Evolutionary conservation across 2,797 vertebrate genomes (phyloP), one percentile per base, ranked within the genome.

Genomic region (Typhlichthys eigenmanni): DNA sequence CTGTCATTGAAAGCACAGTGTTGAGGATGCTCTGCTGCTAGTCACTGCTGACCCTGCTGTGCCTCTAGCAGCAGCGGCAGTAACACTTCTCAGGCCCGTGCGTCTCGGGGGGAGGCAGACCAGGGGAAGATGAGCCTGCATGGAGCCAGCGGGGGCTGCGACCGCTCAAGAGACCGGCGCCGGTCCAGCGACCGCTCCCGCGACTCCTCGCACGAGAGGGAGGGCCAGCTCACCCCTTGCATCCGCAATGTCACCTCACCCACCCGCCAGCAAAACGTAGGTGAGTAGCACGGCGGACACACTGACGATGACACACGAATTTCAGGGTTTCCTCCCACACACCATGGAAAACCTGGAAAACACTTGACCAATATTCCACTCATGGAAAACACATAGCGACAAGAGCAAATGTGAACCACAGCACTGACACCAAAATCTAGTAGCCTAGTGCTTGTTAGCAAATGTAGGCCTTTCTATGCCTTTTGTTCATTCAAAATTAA

Each of bases 161-260:
- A 99, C 81, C 92, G 95, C 13, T 98, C 98, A 5, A 90, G 97
- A 84, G 97, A 98, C 84, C 95, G 96, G 69, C 93, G 97, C 55
- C 95, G 98, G 62, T 99, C 98, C 54, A 98, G 95, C 57, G 98
- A 99, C 88, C 93, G 96, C 82, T 99, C 98, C 58, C 93, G 97
- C 55, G 97, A 99, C 89, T 98, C 98, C 1, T 99, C 98, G 48
- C 98, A 98, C 1, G 98, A 99, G 85, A 94, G 96, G 60, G 98
- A 99, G 72, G 95, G 95, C 71, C 97, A 99, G 67, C 95, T 99
- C 72, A 99, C 97, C 56, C 98, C 98, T 0, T 99, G 98, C 88
- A 99, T 99, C 80, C 94, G 97, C 76, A 99, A 99, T 72, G 92
- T 99, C 78, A 98, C 96, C 62, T 99, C 98, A 60, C 97, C 98